phyloP scores from a whole-genome alignment of 2,888 invertebrate species.

The Scelioninae gen. 2 region DNA sequence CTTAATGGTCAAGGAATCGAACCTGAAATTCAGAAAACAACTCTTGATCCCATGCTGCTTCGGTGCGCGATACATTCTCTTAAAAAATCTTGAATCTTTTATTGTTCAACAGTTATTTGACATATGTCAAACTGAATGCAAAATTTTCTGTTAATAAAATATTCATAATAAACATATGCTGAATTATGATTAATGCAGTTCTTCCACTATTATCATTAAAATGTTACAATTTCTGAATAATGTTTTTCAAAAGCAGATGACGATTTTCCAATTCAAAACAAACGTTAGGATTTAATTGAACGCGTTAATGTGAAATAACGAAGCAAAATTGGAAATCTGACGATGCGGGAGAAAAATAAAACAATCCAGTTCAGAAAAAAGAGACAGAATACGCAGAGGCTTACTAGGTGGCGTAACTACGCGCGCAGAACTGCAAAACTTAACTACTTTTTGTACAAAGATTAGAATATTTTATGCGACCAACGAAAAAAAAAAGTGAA shows the following conservation, averaged over 20 bases:
- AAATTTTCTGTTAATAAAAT: slow-evolving; percentile 10
- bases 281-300: too few species aligned
- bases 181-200: neutral
- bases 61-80: too few species aligned
- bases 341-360: neutral
- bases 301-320: too few species aligned
- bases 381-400: neutral
- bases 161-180: neutral
- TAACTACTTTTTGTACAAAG: slow-evolving; percentile 1
- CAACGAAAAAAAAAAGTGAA: neutral
- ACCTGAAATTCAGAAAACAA: too few species aligned
- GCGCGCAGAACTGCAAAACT: neutral
- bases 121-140: slow-evolving; percentile 8
- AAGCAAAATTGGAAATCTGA: neutral
- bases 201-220: neutral
- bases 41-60: too few species aligned
- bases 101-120: slow-evolving; percentile 18
- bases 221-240: too few species aligned
- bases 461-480: neutral
- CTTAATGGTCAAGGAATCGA: too few species aligned
- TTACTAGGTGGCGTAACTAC: neutral
- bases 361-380: neutral
- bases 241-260: too few species aligned
- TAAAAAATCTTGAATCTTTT: slow-evolving; percentile 8
- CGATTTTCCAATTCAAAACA: too few species aligned